Percentiles rank a stretch among this genome's conserved stretches.
Conservation (phyloP, 2,113 vertebrate species). For the Brachypteracias leptosomus region DNA sequence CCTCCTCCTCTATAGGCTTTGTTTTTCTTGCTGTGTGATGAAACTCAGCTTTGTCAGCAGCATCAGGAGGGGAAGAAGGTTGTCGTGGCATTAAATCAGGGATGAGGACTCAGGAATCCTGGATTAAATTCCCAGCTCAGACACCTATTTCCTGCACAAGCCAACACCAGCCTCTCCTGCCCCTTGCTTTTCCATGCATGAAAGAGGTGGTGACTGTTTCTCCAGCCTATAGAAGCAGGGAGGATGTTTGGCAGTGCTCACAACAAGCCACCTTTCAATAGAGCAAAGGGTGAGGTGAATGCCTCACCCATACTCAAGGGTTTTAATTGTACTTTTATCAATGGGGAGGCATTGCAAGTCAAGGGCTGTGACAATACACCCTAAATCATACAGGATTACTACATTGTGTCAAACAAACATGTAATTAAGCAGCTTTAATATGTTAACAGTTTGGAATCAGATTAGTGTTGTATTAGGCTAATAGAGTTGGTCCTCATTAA, state of each 20-base stretch:
- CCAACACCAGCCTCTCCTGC: neutral
- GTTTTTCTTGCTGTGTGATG: neutral
- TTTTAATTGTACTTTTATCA: constrained; percentile 36
- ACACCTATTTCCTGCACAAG: neutral
- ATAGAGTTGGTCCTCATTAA: constrained; percentile 51
- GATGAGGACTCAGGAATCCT: neutral
- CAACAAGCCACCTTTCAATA: neutral
- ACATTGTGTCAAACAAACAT: constrained; percentile 46
- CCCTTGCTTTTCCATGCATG: neutral
- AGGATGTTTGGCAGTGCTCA: neutral
- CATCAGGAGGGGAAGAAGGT: neutral
- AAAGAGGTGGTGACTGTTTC: neutral
- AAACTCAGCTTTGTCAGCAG: neutral
- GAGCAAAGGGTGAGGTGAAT: neutral
- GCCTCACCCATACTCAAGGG: neutral
- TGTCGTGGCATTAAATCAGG: neutral
- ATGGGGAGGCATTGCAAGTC: neutral
- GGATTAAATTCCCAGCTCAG: neutral
- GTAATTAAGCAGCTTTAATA: constrained; percentile 67
- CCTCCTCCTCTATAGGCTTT: neutral
- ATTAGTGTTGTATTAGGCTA: constrained; percentile 61
- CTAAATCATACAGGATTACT: constrained; percentile 47
- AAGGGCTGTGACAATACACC: constrained; percentile 35
- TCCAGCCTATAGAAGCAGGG: neutral
- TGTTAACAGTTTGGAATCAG: constrained; percentile 63